Conservation (phyloP, 2,888 invertebrate species). For the Tolmerus cingulatus region DNA sequence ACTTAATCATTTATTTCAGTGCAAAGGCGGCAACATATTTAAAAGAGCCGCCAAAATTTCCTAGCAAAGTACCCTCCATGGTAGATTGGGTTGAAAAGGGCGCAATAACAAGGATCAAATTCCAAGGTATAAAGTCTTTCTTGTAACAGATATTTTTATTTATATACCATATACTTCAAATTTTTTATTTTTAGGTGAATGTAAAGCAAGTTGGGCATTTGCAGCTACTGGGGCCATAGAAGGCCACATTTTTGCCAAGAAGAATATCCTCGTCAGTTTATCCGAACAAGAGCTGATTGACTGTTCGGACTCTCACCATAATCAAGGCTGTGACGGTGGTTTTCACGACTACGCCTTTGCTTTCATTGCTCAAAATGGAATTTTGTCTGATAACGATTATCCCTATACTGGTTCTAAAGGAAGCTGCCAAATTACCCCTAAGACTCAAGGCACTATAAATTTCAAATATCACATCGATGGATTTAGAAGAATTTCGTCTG, state of each 20-base stretch:
- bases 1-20: background rate
- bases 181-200: slow-evolving; percentile 6
- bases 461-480: slow-evolving; percentile 65
- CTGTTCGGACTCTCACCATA: slow-evolving; percentile 79
- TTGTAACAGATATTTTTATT: background rate
- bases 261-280: slow-evolving; percentile 26
- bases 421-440: slow-evolving; percentile 66
- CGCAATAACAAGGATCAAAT: background rate
- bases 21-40: background rate
- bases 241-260: slow-evolving; percentile 36
- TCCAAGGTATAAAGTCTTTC: background rate
- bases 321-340: slow-evolving; percentile 86
- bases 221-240: slow-evolving; percentile 47
- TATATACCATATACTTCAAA: background rate
- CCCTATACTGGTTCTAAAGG: slow-evolving; percentile 69
- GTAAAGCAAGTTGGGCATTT: slow-evolving; percentile 48
- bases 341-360: slow-evolving; percentile 77
- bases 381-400: slow-evolving; percentile 83
- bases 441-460: slow-evolving; percentile 72
- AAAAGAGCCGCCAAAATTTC: background rate
- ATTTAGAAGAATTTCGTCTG: slow-evolving; percentile 73
- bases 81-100: background rate
- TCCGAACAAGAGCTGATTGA: slow-evolving; percentile 89
- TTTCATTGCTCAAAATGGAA: slow-evolving; percentile 79
- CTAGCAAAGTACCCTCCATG: background rate